Base-by-base conservation (phyloP, 2,113 vertebrate genomes). In the Anolis carolinensis region DNA sequence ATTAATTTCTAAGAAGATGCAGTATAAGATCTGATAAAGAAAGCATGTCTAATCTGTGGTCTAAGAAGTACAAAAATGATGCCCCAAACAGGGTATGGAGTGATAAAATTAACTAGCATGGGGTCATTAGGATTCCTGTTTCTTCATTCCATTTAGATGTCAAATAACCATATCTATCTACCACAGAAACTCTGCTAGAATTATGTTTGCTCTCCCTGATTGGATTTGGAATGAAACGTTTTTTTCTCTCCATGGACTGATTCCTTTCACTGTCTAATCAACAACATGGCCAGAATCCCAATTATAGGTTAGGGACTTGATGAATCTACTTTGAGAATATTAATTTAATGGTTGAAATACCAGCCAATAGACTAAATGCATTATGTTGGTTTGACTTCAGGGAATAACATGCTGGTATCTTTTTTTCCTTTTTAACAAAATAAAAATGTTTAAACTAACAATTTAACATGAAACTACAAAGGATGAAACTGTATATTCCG, bases 291-390 rank as follows among this genome's bases (percentile, higher is more conserved):
- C 23, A 7, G 90, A 88, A 91, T 88, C 76, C 79, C 88, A 87
- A 85, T 85, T 34, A 83, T 34, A 36, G 68, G 55, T 71, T 52
- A 48, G 79, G 36, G 86, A 83, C 36, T 75, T 83, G 86, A 83
- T 79, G 86, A 85, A 80, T 87, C 21, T 23, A 83, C 72, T 65
- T 72, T 1, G 34, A 73, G 68, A 74, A 90, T 82, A 87, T 90
- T 89, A 79, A 89, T 89, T 86, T 86, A 90, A 87, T 79, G 90
- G 84, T 87, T 87, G 84, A 85, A 63, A 52, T 80, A 55, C 74
- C 87, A 82, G 85, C 87, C 90, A 82, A 91, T 52, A 84, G 80
- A 82, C 23, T 50, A 1, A n/a, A 79, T 79, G 52, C 8, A 52
- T 87, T 52, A 50, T 72, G 30, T 34, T 30, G 70, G 36, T 71